Percentiles rank a stretch among this genome's conserved stretches.
phyloP scores from a whole-genome alignment of 1,140 invertebrate genomes.

The Drosophila parabipectinata region DNA sequence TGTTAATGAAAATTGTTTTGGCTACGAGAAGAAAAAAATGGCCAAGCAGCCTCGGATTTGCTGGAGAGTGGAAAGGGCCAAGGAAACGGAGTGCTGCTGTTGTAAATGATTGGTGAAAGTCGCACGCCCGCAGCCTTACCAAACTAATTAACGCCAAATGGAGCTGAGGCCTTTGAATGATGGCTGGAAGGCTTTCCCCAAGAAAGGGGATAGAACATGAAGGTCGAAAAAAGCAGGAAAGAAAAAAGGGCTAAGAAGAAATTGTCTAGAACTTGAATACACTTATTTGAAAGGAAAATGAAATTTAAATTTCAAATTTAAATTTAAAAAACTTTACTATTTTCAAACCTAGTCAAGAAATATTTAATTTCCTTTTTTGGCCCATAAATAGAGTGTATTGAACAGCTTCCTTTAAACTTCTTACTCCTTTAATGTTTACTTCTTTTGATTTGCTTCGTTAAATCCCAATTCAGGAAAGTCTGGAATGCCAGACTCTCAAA shows the following conservation, averaged over 20 bases:
- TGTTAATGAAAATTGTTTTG: slow-evolving; percentile 80
- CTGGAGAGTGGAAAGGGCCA: background rate
- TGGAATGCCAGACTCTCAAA: slow-evolving; percentile 10
- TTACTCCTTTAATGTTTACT: slow-evolving; percentile 9
- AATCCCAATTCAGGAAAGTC: slow-evolving; percentile 29
- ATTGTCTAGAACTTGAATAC: background rate
- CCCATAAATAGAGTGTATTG: background rate
- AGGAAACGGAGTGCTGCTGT: slow-evolving; percentile 13
- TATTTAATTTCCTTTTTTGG: background rate
- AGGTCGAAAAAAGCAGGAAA: background rate
- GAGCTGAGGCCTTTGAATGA: slow-evolving; percentile 50
- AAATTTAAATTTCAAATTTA: no score
- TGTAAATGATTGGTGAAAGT: slow-evolving; percentile 75
- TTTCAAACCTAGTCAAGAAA: background rate
- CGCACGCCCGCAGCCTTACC: slow-evolving; percentile 68
- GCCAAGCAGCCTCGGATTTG: slow-evolving; percentile 31
- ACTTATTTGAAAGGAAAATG: background rate
- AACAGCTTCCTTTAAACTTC: background rate
- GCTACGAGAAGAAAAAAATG: slow-evolving; percentile 52
- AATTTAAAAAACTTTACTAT: no score
- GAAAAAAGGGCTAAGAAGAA: slow-evolving; percentile 11
- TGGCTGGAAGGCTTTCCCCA: slow-evolving; percentile 16
- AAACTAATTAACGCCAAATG: slow-evolving; percentile 80
- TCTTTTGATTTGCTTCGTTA: slow-evolving; percentile 42
- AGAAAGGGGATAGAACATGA: background rate